A percentile compares a stretch with the other conserved stretches of the same genome.
Evolutionary conservation across 1,140 invertebrate genomes (phyloP).

Genomic region (Lepidurus couesii): DNA sequence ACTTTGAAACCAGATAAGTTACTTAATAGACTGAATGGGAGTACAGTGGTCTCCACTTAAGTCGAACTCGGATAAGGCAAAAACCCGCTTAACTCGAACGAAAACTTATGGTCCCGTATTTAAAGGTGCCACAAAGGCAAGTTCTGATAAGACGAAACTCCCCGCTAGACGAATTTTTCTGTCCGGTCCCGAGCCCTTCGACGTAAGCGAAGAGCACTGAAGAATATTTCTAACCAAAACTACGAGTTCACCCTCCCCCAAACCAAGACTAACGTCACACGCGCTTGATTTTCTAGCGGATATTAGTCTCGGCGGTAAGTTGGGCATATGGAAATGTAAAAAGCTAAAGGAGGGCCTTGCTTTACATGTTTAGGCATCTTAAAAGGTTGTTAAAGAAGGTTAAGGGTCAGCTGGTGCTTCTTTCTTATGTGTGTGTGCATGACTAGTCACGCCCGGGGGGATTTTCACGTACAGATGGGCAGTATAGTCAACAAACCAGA

Average conservation of each 20-base stretch:
- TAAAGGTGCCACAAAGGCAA: too few relatives aligned
- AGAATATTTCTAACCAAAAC: too few relatives aligned
- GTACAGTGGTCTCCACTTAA: neutral
- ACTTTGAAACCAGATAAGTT: neutral
- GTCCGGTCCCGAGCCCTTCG: too few relatives aligned
- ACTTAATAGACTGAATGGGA: too few relatives aligned
- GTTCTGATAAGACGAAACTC: too few relatives aligned
- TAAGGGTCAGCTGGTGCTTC: neutral
- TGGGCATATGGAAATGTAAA: neutral
- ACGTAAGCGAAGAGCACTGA: too few relatives aligned
- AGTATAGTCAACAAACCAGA: slow-evolving; percentile 15
- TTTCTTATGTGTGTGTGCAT: neutral
- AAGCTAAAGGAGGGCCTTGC: neutral
- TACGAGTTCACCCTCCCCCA: neutral
- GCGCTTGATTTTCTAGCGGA: slow-evolving; percentile 10
- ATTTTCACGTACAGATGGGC: neutral
- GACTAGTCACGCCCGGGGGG: neutral
- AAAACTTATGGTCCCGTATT: too few relatives aligned
- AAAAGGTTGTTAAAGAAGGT: neutral
- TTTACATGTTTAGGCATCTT: slow-evolving; percentile 4
- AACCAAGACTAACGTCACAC: neutral
- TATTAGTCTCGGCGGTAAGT: neutral
- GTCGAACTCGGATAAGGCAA: neutral
- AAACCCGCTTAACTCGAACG: too few relatives aligned
- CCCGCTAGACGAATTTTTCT: too few relatives aligned